A percentile compares a stretch with the other conserved stretches of the same genome.
Evolutionary conservation across 2,888 invertebrate genomes (phyloP).

Genomic region (Daptonema setosum): DNA sequence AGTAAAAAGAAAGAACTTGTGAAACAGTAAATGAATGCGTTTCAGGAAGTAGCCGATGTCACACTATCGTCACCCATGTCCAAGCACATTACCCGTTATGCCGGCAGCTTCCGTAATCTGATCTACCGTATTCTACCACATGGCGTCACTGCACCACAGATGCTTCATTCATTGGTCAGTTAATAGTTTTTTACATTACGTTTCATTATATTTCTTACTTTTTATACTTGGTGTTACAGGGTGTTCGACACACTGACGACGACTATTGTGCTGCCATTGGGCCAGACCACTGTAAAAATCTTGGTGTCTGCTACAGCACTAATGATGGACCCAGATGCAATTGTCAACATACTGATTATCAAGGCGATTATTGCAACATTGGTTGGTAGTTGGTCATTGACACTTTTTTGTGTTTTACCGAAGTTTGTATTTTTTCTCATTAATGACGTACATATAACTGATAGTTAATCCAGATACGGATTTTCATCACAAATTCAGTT

Average conservation of each 20-base stretch:
- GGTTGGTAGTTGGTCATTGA: slow-evolving; percentile 37
- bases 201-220: background rate
- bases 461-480: too few species aligned
- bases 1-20: background rate
- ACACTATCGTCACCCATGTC: slow-evolving; percentile 21
- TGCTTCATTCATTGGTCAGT: slow-evolving; percentile 40
- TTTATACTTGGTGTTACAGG: background rate
- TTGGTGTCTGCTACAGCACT: slow-evolving; percentile 81
- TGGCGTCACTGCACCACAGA: slow-evolving; percentile 47
- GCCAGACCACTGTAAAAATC: slow-evolving; percentile 69
- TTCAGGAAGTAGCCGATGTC: slow-evolving; percentile 18
- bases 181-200: background rate
- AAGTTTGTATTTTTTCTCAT: background rate
- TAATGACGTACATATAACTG: too few species aligned
- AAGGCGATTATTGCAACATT: slow-evolving; percentile 79
- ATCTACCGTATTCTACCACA: slow-evolving; percentile 49
- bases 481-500: too few species aligned
- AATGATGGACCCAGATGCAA: slow-evolving; percentile 85
- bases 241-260: slow-evolving; percentile 35
- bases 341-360: slow-evolving; percentile 72
- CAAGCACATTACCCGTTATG: slow-evolving; percentile 18
- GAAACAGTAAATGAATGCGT: background rate
- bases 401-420: background rate
- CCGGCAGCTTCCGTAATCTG: slow-evolving; percentile 65
- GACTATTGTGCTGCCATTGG: slow-evolving; percentile 41